Percentiles rank a stretch among this genome's conserved stretches.
Conservation (phyloP, 2,797 vertebrate species). For the Premnoplex brunnescens region DNA sequence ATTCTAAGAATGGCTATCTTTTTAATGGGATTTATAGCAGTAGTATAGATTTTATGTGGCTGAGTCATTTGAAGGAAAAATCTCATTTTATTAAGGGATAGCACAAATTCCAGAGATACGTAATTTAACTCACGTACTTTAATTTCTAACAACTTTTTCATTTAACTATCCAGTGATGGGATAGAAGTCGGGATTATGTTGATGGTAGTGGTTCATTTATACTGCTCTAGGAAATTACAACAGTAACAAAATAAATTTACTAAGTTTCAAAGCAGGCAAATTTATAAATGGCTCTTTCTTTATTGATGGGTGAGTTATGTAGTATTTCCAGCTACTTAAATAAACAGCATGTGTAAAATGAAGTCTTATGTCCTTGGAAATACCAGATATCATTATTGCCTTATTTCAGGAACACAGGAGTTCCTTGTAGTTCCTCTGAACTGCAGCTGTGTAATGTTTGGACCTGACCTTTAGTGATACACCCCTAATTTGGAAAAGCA, state of each 20-base stretch:
- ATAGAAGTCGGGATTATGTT: slow-evolving; percentile 39
- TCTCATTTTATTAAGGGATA: slow-evolving; percentile 18
- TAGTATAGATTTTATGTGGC: background rate
- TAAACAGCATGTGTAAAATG: background rate
- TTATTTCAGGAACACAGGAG: background rate
- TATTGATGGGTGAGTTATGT: background rate
- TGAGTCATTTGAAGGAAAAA: background rate
- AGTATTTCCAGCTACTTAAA: background rate
- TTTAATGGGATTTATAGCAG: background rate
- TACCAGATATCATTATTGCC: background rate
- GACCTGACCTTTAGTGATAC: background rate
- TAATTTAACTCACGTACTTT: background rate
- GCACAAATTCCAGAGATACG: background rate
- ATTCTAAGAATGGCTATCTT: background rate
- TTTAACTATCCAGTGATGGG: background rate
- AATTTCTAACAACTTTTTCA: background rate
- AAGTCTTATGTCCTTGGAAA: background rate
- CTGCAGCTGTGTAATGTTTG: background rate
- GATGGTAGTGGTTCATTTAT: background rate
- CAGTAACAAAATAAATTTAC: background rate
- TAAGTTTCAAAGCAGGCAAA: background rate
- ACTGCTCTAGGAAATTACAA: background rate
- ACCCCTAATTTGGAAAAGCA: background rate
- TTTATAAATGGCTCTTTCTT: background rate
- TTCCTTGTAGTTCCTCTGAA: background rate